Percentiles rank a stretch among this genome's conserved stretches.
Conservation (phyloP, 2,113 vertebrate species). For the Psammodynastes pulverulentus region DNA sequence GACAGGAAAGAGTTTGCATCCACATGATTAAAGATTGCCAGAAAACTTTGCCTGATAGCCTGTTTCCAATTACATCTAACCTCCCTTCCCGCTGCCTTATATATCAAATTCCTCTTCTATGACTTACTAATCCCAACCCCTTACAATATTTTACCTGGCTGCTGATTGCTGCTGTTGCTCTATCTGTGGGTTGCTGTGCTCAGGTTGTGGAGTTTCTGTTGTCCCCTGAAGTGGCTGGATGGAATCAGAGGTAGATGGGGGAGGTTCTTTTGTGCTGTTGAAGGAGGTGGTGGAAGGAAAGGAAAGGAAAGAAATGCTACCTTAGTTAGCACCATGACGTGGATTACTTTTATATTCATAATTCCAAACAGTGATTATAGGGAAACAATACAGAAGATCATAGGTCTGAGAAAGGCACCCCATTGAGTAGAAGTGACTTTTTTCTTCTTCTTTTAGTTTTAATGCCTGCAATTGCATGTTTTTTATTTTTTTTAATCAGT, state of each 20-base stretch:
- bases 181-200: conserved; percentile 27
- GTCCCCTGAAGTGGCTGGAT: conserved; percentile 5
- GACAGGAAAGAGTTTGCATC: neutral
- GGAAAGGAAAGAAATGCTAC: rapidly evolving
- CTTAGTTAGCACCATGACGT: neutral
- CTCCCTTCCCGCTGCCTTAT: neutral
- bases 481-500: neutral
- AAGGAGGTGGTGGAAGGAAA: too few species aligned
- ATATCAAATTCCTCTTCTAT: neutral
- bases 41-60: neutral
- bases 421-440: neutral
- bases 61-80: neutral
- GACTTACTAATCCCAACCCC: neutral
- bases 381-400: neutral
- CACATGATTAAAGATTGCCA: neutral
- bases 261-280: conserved; percentile 28
- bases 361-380: neutral
- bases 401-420: neutral
- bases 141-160: conserved; percentile 13
- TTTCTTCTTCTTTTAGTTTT: neutral
- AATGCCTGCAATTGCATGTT: neutral
- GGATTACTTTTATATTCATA: neutral
- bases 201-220: conserved; percentile 1
- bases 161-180: neutral
- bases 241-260: conserved; percentile 31